Evolutionary conservation across 2,888 invertebrate species (phyloP).

Genomic region (Ferdinandea cuprea): DNA sequence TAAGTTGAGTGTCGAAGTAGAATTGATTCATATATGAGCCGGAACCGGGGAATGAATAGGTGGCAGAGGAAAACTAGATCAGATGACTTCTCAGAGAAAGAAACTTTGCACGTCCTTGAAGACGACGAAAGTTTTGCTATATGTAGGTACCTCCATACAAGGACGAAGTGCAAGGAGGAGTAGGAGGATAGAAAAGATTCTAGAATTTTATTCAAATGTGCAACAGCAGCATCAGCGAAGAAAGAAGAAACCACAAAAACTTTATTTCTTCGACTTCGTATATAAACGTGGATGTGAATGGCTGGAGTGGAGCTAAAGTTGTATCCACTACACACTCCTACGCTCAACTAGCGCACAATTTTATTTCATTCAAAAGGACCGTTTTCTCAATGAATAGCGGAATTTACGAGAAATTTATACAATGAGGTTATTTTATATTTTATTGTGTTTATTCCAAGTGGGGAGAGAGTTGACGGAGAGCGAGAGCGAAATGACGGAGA

Average conservation of each 20-base stretch:
- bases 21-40: slow-evolving; percentile 71
- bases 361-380: slow-evolving; percentile 44
- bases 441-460: slow-evolving; percentile 21
- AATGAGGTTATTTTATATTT: slow-evolving; percentile 21
- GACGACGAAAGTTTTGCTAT: slow-evolving; percentile 66
- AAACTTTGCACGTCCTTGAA: slow-evolving; percentile 69
- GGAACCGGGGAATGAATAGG: slow-evolving; percentile 9
- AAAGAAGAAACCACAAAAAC: slow-evolving; percentile 21
- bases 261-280: slow-evolving; percentile 28
- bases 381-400: slow-evolving; percentile 44
- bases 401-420: slow-evolving; percentile 42
- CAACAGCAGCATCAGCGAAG: background rate
- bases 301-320: slow-evolving; percentile 32
- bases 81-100: slow-evolving; percentile 54
- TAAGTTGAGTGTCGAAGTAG: slow-evolving; percentile 73
- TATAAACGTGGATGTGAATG: slow-evolving; percentile 36
- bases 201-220: slow-evolving; percentile 69
- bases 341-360: slow-evolving; percentile 40
- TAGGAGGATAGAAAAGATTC: slow-evolving; percentile 22
- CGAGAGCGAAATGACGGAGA: background rate
- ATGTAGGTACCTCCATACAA: too few species aligned
- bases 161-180: slow-evolving; percentile 1
- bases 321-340: slow-evolving; percentile 33
- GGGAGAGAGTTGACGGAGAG: background rate
- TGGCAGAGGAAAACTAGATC: slow-evolving; percentile 59